Base-by-base conservation (phyloP, 2,888 invertebrate genomes). In the Cryptus armator region DNA sequence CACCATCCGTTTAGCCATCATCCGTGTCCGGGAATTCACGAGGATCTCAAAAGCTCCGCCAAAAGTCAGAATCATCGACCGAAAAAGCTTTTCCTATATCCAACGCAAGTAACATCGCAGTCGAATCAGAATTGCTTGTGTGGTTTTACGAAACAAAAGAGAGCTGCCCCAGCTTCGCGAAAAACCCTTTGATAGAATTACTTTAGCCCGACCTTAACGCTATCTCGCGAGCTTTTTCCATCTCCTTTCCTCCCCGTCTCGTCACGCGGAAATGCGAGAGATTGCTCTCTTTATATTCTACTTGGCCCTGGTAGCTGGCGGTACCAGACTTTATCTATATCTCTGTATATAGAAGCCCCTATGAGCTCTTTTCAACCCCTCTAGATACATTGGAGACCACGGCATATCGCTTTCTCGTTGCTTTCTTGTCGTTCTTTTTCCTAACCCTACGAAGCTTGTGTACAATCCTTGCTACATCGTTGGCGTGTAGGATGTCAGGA, bases 281-380 rank as follows among this genome's bases (percentile, higher is more conserved):
- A 82, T 85, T 80, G 79, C 75, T 81, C 85, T 85, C 85, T 81
- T 85, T 85, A 85, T 85, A 85, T 85, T 85, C 79, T 72, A 82
- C 82, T 85, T 85, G 66, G 76, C 66, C 79, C 62, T 66, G 82
- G 71, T 44, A 72, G 71, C 82, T 46, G 53, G 19, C 71, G 62
- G 79, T 76, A 71, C 67, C 5, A 29, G 12, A 72, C 59, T 76
- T 71, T 79, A 68, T 78, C 56, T 81, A 43, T 71, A 85, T 76
- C 67, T 62, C 32, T 29, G 53, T 29, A 43, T 62, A 67, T 5
- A 14, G 14, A 62, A 62, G 76, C 85, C 85, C 85, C 79, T 85
- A 85, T 82, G 85, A 85, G 75, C 71, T 70, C 53, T 46, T 66
- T 75, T 68, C 84, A 76, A 76, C 70, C 82, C 85, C 81, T 37